Percentiles rank a stretch among this genome's conserved stretches.
Conservation (phyloP, 1,140 invertebrate species). For the Bombus waltoni region DNA sequence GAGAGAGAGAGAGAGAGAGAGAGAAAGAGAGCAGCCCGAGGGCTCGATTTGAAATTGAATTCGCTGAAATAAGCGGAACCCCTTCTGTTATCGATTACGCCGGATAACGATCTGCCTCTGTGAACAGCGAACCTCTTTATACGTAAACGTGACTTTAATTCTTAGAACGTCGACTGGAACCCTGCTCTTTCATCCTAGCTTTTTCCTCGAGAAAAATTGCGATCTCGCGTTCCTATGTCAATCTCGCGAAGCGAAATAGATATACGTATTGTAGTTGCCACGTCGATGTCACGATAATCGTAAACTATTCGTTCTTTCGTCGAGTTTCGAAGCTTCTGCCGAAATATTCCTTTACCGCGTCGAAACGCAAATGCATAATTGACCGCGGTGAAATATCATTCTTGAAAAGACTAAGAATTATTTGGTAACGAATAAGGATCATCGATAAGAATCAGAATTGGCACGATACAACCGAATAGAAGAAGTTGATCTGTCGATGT, state of each 20-base stretch:
- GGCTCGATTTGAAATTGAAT: slow-evolving; percentile 41
- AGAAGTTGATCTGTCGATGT: neutral
- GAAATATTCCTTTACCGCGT: too few species aligned
- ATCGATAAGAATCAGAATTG: neutral
- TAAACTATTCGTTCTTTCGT: neutral
- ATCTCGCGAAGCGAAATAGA: neutral
- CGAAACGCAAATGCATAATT: neutral
- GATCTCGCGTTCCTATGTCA: neutral
- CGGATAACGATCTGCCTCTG: slow-evolving; percentile 16
- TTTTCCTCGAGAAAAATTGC: neutral
- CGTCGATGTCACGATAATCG: neutral
- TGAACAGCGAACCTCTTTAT: slow-evolving; percentile 14
- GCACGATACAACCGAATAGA: neutral
- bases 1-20: neutral
- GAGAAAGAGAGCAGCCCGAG: neutral
- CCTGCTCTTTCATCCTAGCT: neutral
- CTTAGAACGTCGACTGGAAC: neutral
- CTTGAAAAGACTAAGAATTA: neutral
- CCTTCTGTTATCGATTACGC: slow-evolving; percentile 28
- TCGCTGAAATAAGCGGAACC: slow-evolving; percentile 26
- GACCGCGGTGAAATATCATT: neutral
- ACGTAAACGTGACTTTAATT: slow-evolving; percentile 42
- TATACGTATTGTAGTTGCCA: neutral
- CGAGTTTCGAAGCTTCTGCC: neutral
- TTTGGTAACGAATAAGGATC: neutral